phyloP scores from a whole-genome alignment of 2,113 vertebrate genomes.

The Podocnemis expansa region DNA sequence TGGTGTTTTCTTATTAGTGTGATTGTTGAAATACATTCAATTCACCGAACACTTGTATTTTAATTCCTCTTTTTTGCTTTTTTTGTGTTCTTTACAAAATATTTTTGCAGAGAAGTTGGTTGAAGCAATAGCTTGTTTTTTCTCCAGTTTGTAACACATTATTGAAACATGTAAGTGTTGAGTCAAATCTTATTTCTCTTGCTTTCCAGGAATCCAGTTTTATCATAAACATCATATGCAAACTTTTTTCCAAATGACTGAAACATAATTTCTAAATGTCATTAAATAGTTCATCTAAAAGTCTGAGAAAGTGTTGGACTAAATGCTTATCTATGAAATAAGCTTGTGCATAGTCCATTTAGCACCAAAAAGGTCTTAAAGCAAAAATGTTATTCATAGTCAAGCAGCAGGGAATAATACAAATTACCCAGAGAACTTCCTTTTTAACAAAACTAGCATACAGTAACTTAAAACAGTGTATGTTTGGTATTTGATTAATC shows the following conservation, averaged over 20 bases:
- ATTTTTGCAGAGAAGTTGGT: background rate
- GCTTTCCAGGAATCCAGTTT: background rate
- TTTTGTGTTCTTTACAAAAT: background rate
- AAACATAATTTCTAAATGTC: background rate
- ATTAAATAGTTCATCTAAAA: slow-evolving; percentile 8
- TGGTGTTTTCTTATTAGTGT: background rate
- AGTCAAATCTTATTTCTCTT: background rate
- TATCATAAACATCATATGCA: background rate
- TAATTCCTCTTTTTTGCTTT: background rate
- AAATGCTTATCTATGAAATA: background rate
- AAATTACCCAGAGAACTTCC: background rate
- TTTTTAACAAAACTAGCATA: background rate
- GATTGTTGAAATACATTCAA: background rate
- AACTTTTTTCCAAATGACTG: background rate
- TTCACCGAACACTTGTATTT: background rate
- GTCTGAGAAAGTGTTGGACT: background rate
- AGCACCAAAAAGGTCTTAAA: background rate
- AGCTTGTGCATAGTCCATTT: background rate
- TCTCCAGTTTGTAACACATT: background rate
- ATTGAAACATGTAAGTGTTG: background rate
- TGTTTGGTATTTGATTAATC: background rate
- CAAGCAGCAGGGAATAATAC: background rate
- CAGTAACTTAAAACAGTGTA: background rate
- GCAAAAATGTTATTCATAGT: background rate
- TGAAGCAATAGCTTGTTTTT: background rate